These are phyloP conservation scores for Gadus chalcogrammus DNA, from an alignment of 2,113 vertebrate species.

Conservation along the genomic window DNA sequence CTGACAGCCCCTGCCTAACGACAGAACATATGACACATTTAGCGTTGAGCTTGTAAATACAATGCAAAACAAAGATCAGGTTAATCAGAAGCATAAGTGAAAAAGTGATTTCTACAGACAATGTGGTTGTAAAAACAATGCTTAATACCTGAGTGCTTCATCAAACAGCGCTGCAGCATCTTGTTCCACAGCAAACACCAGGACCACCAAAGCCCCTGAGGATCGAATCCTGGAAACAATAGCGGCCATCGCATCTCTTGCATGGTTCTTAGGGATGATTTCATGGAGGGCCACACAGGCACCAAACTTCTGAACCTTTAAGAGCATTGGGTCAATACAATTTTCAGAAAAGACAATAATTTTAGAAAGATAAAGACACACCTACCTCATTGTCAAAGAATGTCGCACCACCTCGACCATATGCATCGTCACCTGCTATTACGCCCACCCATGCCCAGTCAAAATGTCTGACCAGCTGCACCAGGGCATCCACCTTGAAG, in stretches of 20 bases:
- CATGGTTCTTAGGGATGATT: constrained; percentile 72
- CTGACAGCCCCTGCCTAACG: constrained; percentile 62
- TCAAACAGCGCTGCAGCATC: constrained; percentile 69
- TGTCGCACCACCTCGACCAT: constrained; percentile 72
- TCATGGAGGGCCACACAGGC: constrained; percentile 71
- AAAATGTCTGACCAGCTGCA: constrained; percentile 74
- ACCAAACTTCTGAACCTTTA: constrained; percentile 57
- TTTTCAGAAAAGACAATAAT: too few relatives aligned
- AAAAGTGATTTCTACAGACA: not conserved
- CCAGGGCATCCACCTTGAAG: constrained; percentile 70
- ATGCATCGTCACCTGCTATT: constrained; percentile 75
- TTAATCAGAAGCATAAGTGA: not conserved
- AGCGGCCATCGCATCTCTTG: constrained; percentile 49
- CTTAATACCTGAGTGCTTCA: constrained; percentile 56
- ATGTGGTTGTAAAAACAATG: not conserved
- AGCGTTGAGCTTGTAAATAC: not conserved
- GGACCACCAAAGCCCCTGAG: constrained; percentile 66
- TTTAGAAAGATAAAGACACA: not conserved
- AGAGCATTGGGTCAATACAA: not conserved
- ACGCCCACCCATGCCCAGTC: constrained; percentile 79
- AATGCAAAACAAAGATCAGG: not conserved
- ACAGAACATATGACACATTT: not conserved
- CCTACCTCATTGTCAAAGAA: constrained; percentile 67
- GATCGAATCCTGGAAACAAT: constrained; percentile 67
- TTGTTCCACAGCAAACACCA: constrained; percentile 78